phyloP scores from a whole-genome alignment of 2,113 vertebrate genomes.

The Phrynocephalus versicolor region DNA sequence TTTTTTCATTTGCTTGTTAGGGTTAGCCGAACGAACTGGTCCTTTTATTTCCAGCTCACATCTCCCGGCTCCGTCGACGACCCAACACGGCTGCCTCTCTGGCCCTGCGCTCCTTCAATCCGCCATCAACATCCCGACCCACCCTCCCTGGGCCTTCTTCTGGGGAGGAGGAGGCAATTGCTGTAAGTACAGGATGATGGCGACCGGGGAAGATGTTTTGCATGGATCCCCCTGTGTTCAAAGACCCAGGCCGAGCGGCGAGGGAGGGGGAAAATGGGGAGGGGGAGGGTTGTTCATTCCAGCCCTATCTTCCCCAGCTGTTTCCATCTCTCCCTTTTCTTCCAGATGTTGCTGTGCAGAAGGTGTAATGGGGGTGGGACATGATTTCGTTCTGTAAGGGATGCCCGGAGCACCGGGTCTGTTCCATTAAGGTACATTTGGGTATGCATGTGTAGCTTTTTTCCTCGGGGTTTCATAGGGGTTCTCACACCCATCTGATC shows the following conservation, averaged over 20 bases:
- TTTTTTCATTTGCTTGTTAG: too few relatives aligned
- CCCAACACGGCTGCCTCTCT: not conserved
- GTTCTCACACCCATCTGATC: too few relatives aligned
- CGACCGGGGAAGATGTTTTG: not conserved
- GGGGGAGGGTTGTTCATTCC: not conserved
- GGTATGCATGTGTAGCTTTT: not conserved
- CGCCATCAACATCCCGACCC: not conserved
- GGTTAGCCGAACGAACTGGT: not conserved
- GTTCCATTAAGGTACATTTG: too few relatives aligned
- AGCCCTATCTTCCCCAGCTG: not conserved
- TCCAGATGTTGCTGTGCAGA: too few relatives aligned
- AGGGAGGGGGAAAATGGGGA: not conserved
- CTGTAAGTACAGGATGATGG: not conserved
- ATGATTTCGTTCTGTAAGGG: not conserved
- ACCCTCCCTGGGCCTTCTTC: not conserved
- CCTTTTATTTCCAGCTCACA: fast-evolving
- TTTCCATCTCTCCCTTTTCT: not conserved
- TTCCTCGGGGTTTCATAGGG: not conserved
- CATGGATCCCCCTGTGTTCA: not conserved
- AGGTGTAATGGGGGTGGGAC: too few relatives aligned
- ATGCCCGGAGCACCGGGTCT: not conserved
- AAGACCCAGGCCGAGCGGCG: too few relatives aligned
- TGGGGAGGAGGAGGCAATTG: not conserved
- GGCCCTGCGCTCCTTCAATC: not conserved
- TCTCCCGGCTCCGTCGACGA: not conserved